A percentile compares a stretch with the other conserved stretches of the same genome.
phyloP scores from a whole-genome alignment of 2,113 vertebrate species.

The Corythornis madagascariensis region DNA sequence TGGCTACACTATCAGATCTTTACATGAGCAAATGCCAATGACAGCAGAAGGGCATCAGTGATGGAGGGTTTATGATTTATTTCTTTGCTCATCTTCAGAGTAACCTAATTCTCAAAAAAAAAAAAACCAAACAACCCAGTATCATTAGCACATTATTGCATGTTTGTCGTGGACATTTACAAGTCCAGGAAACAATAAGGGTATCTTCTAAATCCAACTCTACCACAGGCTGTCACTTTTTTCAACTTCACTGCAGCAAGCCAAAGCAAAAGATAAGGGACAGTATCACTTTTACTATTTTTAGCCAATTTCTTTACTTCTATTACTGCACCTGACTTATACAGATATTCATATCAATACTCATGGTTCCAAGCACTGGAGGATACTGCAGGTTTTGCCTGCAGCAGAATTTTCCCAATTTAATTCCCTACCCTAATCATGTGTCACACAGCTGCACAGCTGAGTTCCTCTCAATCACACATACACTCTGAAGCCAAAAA shows the following conservation, averaged over 20 bases:
- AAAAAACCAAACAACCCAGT: not conserved
- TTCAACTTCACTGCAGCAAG: not conserved
- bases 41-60: not conserved
- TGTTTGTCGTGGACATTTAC: not conserved
- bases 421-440: constrained; percentile 53
- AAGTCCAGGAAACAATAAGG: not conserved
- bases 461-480: constrained; percentile 33
- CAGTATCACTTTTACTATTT: not conserved
- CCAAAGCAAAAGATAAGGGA: not conserved
- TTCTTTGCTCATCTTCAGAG: not conserved
- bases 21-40: not conserved
- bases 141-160: not conserved
- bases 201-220: not conserved
- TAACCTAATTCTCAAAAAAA: not conserved
- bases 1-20: not conserved
- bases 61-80: not conserved
- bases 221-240: not conserved
- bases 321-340: not conserved
- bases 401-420: constrained; percentile 48
- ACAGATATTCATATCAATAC: constrained; percentile 9
- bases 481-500: not conserved
- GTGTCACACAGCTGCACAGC: constrained; percentile 38
- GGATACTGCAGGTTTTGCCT: not conserved
- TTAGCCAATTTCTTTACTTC: not conserved
- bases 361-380: not conserved